Evolutionary conservation across 2,888 invertebrate species (phyloP).

Genomic region (Listrodromus nycthemerus): DNA sequence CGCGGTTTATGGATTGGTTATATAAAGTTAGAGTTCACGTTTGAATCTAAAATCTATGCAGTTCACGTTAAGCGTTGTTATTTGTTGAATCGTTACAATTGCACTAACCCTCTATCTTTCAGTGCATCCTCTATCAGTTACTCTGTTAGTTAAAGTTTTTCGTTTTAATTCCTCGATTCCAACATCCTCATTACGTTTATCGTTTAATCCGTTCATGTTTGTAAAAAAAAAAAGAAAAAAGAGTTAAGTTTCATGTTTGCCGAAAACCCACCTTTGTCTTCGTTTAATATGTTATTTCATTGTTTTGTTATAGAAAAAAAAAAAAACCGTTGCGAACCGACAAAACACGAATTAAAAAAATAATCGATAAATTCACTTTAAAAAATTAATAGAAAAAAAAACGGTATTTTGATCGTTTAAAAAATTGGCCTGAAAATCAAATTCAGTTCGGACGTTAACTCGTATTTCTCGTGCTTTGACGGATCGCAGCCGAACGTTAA

Average conservation of each 20-base stretch:
- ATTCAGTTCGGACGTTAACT: conserved; percentile 6
- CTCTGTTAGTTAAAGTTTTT: conserved; percentile 67
- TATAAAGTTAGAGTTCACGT: conserved; percentile 65
- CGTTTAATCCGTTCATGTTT: conserved; percentile 59
- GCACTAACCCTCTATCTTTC: conserved; percentile 52
- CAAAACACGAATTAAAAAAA: conserved; percentile 44
- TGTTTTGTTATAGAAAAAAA: conserved; percentile 31
- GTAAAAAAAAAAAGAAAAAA: conserved; percentile 3
- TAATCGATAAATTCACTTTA: neutral
- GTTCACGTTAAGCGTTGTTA: conserved; percentile 73
- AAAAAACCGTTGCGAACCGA: conserved; percentile 31
- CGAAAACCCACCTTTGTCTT: conserved; percentile 8
- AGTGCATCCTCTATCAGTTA: conserved; percentile 54
- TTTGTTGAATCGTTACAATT: conserved; percentile 69
- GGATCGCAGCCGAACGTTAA: conserved; percentile 42
- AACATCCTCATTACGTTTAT: conserved; percentile 63
- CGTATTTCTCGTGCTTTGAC: conserved; percentile 39
- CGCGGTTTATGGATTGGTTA: conserved; percentile 56
- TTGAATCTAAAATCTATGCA: conserved; percentile 69
- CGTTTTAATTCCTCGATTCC: conserved; percentile 59
- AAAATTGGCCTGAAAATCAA: neutral
- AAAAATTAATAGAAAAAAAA: neutral
- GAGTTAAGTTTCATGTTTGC: conserved; percentile 66
- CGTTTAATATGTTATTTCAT: conserved; percentile 46
- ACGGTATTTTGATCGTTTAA: neutral